These are phyloP conservation scores for Indicator maculatus DNA, from an alignment of 2,113 vertebrate species.

Conservation along the genomic window DNA sequence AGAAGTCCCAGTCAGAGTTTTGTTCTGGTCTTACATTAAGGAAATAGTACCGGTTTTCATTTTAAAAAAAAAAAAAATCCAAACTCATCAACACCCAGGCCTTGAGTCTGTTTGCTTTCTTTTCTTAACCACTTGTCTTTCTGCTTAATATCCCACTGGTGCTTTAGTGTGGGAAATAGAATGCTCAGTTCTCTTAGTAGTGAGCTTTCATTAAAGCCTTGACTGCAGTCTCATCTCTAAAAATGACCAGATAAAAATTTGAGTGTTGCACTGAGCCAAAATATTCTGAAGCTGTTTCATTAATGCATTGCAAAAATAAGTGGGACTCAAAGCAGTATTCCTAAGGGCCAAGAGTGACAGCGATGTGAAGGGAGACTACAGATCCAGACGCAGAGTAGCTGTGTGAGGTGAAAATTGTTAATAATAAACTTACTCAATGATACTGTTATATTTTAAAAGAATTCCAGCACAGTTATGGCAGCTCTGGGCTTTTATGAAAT, in stretches of 20 bases:
- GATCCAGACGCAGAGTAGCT: not conserved
- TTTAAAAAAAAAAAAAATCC: not conserved
- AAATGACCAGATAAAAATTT: not conserved
- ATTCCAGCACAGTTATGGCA: not conserved
- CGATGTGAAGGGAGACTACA: not conserved
- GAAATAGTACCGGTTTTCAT: not conserved
- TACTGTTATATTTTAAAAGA: not conserved
- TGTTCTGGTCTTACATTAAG: not conserved
- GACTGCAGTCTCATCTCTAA: not conserved
- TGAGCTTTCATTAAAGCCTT: not conserved
- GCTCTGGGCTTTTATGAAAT: conserved; percentile 18
- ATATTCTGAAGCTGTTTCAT: not conserved
- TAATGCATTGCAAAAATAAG: not conserved
- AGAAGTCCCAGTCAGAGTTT: not conserved
- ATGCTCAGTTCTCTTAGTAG: not conserved
- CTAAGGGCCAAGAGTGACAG: not conserved
- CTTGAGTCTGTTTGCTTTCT: not conserved
- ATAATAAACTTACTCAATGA: not conserved
- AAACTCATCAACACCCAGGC: not conserved
- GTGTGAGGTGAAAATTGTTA: conserved; percentile 9
- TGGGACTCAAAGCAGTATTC: not conserved
- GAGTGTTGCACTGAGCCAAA: not conserved
- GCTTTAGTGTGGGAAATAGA: not conserved
- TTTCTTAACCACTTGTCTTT: not conserved
- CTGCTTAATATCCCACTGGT: not conserved